Conservation (phyloP, 1,140 invertebrate species). For the Heliconius hermathena region DNA sequence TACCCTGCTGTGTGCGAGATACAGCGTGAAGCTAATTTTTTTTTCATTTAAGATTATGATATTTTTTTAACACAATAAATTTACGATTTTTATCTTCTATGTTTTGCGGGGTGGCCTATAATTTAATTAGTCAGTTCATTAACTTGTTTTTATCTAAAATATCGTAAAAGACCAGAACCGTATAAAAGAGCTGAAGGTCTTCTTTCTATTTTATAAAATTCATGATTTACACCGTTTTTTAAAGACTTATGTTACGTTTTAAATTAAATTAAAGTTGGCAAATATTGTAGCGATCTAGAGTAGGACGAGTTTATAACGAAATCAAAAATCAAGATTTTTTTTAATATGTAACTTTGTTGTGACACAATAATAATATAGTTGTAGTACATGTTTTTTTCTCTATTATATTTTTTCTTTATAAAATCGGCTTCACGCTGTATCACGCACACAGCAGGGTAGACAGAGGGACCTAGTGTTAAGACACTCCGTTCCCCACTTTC, state of each 20-base stretch:
- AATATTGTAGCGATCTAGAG: not conserved
- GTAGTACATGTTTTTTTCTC: not conserved
- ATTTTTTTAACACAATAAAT: too few species aligned
- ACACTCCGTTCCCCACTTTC: too few species aligned
- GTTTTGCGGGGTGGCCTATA: not conserved
- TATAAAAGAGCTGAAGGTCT: not conserved
- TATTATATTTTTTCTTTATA: not conserved
- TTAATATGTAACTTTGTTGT: not conserved
- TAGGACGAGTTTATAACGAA: not conserved
- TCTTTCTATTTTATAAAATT: not conserved
- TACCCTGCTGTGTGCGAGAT: too few species aligned
- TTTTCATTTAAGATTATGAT: too few species aligned
- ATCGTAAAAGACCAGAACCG: not conserved
- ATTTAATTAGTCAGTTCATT: not conserved
- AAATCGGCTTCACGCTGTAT: too few species aligned
- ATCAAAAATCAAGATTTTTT: not conserved
- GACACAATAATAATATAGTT: not conserved
- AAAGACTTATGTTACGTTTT: not conserved
- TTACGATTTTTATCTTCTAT: not conserved
- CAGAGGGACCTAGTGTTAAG: too few species aligned
- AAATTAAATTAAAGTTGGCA: not conserved
- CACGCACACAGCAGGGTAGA: too few species aligned
- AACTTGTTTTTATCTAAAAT: not conserved
- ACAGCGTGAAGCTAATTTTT: too few species aligned
- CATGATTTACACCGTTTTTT: too few species aligned